Evolutionary conservation across 2,113 vertebrate genomes (phyloP).

Genomic region (Malurus cyaneus): DNA sequence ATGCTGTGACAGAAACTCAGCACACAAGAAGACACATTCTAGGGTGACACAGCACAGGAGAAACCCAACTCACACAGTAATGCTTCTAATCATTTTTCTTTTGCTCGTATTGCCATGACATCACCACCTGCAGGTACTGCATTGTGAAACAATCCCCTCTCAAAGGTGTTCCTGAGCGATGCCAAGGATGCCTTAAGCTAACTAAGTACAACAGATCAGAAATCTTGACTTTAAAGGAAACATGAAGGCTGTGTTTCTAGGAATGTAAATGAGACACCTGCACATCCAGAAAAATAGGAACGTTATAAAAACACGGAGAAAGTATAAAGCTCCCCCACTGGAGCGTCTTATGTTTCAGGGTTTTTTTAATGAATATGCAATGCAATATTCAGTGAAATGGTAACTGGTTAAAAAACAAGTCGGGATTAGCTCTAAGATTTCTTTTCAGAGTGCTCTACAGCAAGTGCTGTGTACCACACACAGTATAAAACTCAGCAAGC

Average conservation of each 20-base stretch:
- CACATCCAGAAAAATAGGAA: background rate
- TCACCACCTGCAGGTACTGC: background rate
- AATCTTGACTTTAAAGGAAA: slow-evolving; percentile 38
- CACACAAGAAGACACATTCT: background rate
- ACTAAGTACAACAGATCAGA: slow-evolving; percentile 33
- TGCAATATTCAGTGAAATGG: background rate
- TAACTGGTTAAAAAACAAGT: background rate
- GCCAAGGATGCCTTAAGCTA: slow-evolving; percentile 50
- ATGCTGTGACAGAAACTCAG: background rate
- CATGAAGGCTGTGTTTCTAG: background rate
- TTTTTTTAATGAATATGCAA: background rate
- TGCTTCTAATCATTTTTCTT: background rate
- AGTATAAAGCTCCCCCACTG: background rate
- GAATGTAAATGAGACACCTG: slow-evolving; percentile 57
- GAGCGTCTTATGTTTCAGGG: fast-evolving
- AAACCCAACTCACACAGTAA: background rate
- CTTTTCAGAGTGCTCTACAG: background rate
- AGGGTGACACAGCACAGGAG: background rate
- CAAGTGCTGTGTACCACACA: fast-evolving
- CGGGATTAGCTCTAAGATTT: background rate
- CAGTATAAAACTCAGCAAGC: background rate
- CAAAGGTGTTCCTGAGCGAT: background rate
- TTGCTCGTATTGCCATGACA: fast-evolving
- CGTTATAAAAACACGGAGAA: background rate
- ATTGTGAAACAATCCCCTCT: slow-evolving; percentile 3